Base-by-base conservation (phyloP, 2,113 vertebrate genomes). In the Neolamprologus caudopunctatus region DNA sequence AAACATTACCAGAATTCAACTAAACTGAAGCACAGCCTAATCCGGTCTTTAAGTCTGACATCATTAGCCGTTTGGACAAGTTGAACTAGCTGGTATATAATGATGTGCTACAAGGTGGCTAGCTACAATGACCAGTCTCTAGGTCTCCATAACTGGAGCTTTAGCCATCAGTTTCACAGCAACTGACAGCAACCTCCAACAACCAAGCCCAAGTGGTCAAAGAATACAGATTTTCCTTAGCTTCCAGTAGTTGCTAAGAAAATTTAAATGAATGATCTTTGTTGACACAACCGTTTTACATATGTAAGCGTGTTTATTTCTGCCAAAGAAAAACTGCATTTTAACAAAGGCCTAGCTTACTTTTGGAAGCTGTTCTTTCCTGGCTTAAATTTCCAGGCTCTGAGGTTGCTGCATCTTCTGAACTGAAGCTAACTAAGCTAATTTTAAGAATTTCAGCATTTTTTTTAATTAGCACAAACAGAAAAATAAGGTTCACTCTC, bases 381-480 rank as follows among this genome's bases (percentile, higher is more conserved):
- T 75, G 24, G 16, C 71, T 50, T 50, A 47, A 50, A 50, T 4
- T 31, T 50, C 1, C 24, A 50, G 71, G 42, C 6, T 19, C 1
- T 50, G 42, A 31, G 16, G 42, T 78, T 50, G 4, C 10, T 31
- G 42, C 26, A 4, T 50, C 24, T 50, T 31, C 26, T 78, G 3
- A 50, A 78, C 42, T n/a, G 26, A 78, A 78, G 42, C 26, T 12
- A 78, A 50, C 24, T 31, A 26, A 31, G 42, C 16, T 12, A 8
- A 50, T 50, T 78, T 78, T 31, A 78, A 78, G 24, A 45, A 75
- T 75, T 47, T 75, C 42, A 75, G 40, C 71, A 73, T 73, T 47
- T 73, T 61, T 73, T 73, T 28, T 7, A 26, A 71, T 45, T 71
- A 71, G 5, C 66, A 71, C n/a, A 17, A 73, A 73, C 14, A 47